Percentiles rank a stretch among this genome's conserved stretches.
These are phyloP conservation scores for Anguilla japonica DNA, from an alignment of 2,113 vertebrate genomes.

Conservation along the genomic window DNA sequence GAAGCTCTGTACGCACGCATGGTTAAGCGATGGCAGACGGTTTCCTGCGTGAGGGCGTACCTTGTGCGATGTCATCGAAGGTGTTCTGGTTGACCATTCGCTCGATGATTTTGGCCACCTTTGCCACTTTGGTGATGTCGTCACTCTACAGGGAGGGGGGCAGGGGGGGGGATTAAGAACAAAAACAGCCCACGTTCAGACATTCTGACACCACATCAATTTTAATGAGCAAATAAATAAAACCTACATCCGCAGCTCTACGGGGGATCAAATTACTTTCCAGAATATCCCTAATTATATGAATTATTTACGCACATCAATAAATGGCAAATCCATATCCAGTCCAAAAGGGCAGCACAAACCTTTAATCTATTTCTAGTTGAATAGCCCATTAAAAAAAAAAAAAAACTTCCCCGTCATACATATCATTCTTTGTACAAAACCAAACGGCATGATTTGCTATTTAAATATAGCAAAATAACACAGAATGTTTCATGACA, in stretches of 20 bases:
- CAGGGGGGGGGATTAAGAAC: conserved; percentile 20
- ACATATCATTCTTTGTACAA: too few relatives aligned
- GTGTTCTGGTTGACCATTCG: conserved; percentile 89
- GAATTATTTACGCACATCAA: neutral
- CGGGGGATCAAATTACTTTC: neutral
- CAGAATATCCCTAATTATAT: neutral
- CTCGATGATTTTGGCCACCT: conserved; percentile 80
- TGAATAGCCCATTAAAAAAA: too few relatives aligned
- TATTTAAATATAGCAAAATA: too few relatives aligned
- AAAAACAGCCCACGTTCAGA: neutral
- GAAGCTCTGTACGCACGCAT: neutral
- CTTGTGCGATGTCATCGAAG: conserved; percentile 85
- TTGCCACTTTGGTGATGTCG: conserved; percentile 75
- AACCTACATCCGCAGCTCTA: neutral
- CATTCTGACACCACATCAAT: neutral
- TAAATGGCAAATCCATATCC: too few relatives aligned
- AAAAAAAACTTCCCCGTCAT: too few relatives aligned
- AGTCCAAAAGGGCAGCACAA: too few relatives aligned
- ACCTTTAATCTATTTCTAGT: too few relatives aligned
- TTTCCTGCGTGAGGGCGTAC: conserved; percentile 55
- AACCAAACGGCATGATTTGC: too few relatives aligned
- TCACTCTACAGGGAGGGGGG: conserved; percentile 64
- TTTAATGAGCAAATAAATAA: neutral
- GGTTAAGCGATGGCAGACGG: neutral
- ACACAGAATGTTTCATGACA: too few relatives aligned